phyloP scores from a whole-genome alignment of 2,888 invertebrate genomes.

The Temnothorax unifasciatus region DNA sequence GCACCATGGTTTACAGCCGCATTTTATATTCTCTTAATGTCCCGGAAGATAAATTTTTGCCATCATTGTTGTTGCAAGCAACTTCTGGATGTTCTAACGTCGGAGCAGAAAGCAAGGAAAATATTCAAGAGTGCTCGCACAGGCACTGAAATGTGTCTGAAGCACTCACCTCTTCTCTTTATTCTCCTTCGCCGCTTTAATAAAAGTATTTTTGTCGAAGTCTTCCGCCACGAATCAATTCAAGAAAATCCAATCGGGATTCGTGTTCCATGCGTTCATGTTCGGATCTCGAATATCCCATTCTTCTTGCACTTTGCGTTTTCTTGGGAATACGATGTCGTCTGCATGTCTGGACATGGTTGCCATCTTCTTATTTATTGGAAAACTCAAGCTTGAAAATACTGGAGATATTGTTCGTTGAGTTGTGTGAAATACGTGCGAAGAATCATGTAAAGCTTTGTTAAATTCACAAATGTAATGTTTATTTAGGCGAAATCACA shows the following conservation, averaged over 20 bases:
- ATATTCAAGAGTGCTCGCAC: constrained; percentile 22
- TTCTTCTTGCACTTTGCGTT: constrained; percentile 32
- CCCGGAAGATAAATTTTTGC: constrained; percentile 14
- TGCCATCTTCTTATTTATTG: constrained; percentile 17
- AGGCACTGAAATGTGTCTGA: constrained; percentile 1
- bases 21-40: constrained; percentile 5
- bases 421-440: neutral
- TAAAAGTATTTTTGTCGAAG: constrained; percentile 37
- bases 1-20: neutral
- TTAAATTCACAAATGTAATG: neutral
- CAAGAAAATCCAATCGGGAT: constrained; percentile 45
- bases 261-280: constrained; percentile 28
- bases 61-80: constrained; percentile 11
- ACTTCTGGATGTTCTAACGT: constrained; percentile 26
- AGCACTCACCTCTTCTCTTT: constrained; percentile 8
- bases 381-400: neutral
- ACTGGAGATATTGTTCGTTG: neutral
- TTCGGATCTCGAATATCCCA: constrained; percentile 34
- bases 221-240: constrained; percentile 45
- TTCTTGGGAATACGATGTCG: constrained; percentile 14
- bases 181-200: constrained; percentile 33
- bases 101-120: neutral
- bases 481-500: neutral
- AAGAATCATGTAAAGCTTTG: neutral
- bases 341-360: constrained; percentile 28